These are phyloP conservation scores for Anthrax anthrax DNA, from an alignment of 2,888 invertebrate species.

Conservation along the genomic window DNA sequence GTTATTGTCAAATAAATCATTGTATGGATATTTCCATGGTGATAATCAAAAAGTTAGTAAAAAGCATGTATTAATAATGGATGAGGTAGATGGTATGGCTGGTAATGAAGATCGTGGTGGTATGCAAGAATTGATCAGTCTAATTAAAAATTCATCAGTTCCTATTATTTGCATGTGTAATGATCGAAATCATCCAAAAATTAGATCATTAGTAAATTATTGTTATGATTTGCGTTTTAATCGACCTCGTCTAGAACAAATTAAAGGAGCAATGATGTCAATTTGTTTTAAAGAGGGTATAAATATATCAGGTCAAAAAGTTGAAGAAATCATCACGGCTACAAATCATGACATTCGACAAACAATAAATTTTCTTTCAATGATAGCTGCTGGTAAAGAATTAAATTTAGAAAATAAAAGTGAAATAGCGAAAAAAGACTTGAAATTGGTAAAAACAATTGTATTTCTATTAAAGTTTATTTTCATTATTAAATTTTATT, in stretches of 20 bases:
- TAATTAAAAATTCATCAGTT: conserved; percentile 77
- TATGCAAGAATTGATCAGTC: conserved; percentile 77
- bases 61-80: conserved; percentile 94
- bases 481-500: too few relatives aligned
- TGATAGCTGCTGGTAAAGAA: conserved; percentile 52
- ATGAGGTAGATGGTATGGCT: conserved; percentile 99
- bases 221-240: conserved; percentile 84
- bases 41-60: conserved; percentile 40
- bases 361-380: conserved; percentile 74
- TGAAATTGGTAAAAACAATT: conserved; percentile 45
- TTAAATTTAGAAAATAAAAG: conserved; percentile 41
- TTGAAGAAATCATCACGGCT: conserved; percentile 70
- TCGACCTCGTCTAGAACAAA: conserved; percentile 77
- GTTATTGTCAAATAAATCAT: conserved; percentile 59
- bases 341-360: conserved; percentile 91
- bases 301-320: conserved; percentile 57
- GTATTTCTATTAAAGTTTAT: background rate
- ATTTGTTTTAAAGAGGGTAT: conserved; percentile 85
- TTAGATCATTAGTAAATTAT: conserved; percentile 82
- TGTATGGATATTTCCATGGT: conserved; percentile 57
- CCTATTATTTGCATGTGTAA: conserved; percentile 98
- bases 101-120: conserved; percentile 98
- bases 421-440: conserved; percentile 58
- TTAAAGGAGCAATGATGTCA: conserved; percentile 80
- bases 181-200: conserved; percentile 84